phyloP scores from a whole-genome alignment of 2,113 vertebrate species.

The Istiophorus platypterus region DNA sequence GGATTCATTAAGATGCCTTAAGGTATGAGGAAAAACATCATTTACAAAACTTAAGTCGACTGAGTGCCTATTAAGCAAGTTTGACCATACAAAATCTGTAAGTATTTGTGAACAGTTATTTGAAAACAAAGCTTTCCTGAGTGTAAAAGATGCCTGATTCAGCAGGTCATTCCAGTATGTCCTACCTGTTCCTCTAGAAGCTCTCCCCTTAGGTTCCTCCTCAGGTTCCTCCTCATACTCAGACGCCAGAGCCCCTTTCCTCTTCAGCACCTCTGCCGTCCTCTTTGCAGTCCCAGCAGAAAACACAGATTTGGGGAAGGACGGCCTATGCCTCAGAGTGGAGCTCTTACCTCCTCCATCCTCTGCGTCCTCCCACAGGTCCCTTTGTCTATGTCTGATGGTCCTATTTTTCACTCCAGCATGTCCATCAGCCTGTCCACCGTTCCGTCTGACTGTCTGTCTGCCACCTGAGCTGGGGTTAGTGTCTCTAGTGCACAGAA shows the following conservation, averaged over 20 bases:
- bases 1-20: neutral
- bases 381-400: neutral
- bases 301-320: slow-evolving; percentile 81
- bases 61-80: neutral
- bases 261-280: slow-evolving; percentile 69
- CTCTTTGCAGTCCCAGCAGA: slow-evolving; percentile 87
- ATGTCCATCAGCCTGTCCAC: neutral
- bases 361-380: neutral
- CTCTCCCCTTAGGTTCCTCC: slow-evolving; percentile 22
- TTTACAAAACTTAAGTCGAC: neutral
- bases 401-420: neutral
- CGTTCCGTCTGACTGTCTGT: slow-evolving; percentile 5
- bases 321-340: neutral
- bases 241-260: slow-evolving; percentile 19
- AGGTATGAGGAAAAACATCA: neutral
- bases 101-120: no score
- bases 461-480: neutral
- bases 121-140: no score
- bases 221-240: slow-evolving; percentile 6
- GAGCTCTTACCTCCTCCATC: slow-evolving; percentile 25
- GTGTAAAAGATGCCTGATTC: no score
- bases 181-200: slow-evolving; percentile 18
- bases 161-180: neutral
- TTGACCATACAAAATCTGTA: neutral
- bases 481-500: slow-evolving; percentile 60